A percentile compares a stretch with the other conserved stretches of the same genome.
These are phyloP conservation scores for Larimichthys crocea DNA, from an alignment of 2,113 vertebrate genomes.

Conservation along the genomic window DNA sequence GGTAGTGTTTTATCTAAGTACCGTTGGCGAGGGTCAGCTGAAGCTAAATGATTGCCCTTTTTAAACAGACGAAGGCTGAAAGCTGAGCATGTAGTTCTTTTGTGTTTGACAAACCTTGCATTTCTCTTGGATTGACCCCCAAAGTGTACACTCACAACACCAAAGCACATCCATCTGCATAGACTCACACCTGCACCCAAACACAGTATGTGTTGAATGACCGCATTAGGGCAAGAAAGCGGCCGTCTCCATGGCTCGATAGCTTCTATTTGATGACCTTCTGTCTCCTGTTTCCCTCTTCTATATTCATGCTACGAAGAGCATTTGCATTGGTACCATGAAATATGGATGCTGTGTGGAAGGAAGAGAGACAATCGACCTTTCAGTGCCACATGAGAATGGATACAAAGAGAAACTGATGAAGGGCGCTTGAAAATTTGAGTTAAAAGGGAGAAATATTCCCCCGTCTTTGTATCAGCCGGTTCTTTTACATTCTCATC, in stretches of 20 bases:
- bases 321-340: constrained; percentile 65
- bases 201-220: not conserved
- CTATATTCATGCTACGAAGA: constrained; percentile 47
- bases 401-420: constrained; percentile 24
- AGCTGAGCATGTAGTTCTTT: not conserved
- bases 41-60: not conserved
- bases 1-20: not conserved
- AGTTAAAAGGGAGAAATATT: constrained; percentile 38
- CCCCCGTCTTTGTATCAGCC: constrained; percentile 23
- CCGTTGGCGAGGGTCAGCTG: too few species aligned
- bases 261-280: constrained; percentile 36
- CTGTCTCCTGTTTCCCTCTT: constrained; percentile 18
- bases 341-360: constrained; percentile 72
- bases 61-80: not conserved
- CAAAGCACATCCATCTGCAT: not conserved
- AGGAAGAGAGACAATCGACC: constrained; percentile 46
- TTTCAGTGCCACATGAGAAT: constrained; percentile 57
- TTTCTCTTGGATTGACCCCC: not conserved
- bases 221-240: constrained; percentile 17
- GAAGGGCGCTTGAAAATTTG: constrained; percentile 23
- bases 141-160: not conserved
- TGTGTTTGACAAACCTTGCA: not conserved
- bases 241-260: constrained; percentile 16
- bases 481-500: constrained; percentile 23
- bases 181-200: constrained; percentile 20